Percentiles rank a stretch among this genome's conserved stretches.
Evolutionary conservation across 1,140 invertebrate genomes (phyloP).

Genomic region (Hesperophylax magnus): DNA sequence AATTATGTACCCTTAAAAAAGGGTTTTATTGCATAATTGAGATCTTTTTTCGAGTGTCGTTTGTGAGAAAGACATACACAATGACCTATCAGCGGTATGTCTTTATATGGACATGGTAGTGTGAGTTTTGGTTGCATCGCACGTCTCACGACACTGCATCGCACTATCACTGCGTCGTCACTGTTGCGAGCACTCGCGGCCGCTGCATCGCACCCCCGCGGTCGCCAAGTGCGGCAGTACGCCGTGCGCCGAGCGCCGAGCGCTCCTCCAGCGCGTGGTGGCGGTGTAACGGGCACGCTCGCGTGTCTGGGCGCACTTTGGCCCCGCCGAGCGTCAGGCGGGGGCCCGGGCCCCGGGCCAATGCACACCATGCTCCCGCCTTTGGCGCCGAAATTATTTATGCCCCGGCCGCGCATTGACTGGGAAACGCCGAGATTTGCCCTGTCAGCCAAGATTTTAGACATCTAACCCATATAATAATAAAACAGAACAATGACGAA

Average conservation of each 20-base stretch:
- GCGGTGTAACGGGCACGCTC: constrained; percentile 7
- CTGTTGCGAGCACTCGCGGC: neutral
- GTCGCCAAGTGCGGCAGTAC: neutral
- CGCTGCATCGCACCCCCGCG: neutral
- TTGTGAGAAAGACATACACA: too few relatives aligned
- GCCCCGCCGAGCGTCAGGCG: constrained; percentile 7
- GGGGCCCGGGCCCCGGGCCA: neutral
- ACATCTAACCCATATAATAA: too few relatives aligned
- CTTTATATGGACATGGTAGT: too few relatives aligned
- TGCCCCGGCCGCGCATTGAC: too few relatives aligned
- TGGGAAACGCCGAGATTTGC: too few relatives aligned
- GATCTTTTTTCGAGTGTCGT: too few relatives aligned
- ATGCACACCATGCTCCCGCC: constrained; percentile 33
- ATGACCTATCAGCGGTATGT: too few relatives aligned
- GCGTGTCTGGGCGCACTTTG: constrained; percentile 42
- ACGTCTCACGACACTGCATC: neutral
- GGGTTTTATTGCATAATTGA: too few relatives aligned
- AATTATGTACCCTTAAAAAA: too few relatives aligned
- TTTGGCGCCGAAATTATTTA: constrained; percentile 45
- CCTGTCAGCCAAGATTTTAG: too few relatives aligned
- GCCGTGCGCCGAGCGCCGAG: too few relatives aligned
- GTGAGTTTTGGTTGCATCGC: neutral
- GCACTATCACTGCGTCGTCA: neutral
- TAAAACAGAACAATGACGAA: too few relatives aligned
- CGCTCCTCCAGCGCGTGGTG: neutral